Conservation (phyloP, 2,113 vertebrate species). For the Pleuronectes platessa region DNA sequence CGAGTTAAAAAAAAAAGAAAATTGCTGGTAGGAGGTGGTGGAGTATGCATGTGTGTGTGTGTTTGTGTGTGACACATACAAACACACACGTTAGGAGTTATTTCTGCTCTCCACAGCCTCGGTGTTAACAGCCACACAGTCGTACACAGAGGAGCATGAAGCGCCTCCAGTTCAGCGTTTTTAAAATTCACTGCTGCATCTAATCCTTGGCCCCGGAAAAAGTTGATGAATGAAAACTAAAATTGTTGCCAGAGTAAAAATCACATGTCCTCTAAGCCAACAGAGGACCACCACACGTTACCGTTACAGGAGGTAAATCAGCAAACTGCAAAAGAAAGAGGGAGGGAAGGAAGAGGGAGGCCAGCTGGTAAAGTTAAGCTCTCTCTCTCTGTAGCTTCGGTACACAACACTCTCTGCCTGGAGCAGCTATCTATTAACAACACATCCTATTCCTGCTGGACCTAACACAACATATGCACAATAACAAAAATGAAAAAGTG, state of each 20-base stretch:
- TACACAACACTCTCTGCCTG: conserved; percentile 22
- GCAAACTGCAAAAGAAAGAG: conserved; percentile 11
- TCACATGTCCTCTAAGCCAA: conserved; percentile 27
- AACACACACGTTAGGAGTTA: conserved; percentile 31
- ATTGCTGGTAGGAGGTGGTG: conserved; percentile 30
- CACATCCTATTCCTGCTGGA: neutral
- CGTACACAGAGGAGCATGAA: conserved; percentile 40
- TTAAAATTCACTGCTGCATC: conserved; percentile 29
- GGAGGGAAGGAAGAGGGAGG: neutral
- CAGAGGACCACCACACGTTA: conserved; percentile 21
- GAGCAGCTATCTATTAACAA: neutral
- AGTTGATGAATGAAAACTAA: neutral
- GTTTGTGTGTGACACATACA: conserved; percentile 17
- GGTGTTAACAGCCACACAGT: conserved; percentile 34
- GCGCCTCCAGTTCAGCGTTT: conserved; percentile 54
- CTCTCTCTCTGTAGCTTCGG: conserved; percentile 2
- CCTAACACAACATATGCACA: conserved; percentile 5
- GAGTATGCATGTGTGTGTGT: conserved; percentile 22
- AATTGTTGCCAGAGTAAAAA: conserved; percentile 36
- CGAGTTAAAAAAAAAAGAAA: conserved; percentile 21
- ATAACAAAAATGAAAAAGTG: neutral
- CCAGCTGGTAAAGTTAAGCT: conserved; percentile 41
- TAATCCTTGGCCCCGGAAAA: conserved; percentile 14
- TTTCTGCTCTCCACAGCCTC: conserved; percentile 58
- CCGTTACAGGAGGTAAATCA: conserved; percentile 25